These are phyloP conservation scores for Hoplodrina ambigua DNA, from an alignment of 2,888 invertebrate species.

Conservation along the genomic window DNA sequence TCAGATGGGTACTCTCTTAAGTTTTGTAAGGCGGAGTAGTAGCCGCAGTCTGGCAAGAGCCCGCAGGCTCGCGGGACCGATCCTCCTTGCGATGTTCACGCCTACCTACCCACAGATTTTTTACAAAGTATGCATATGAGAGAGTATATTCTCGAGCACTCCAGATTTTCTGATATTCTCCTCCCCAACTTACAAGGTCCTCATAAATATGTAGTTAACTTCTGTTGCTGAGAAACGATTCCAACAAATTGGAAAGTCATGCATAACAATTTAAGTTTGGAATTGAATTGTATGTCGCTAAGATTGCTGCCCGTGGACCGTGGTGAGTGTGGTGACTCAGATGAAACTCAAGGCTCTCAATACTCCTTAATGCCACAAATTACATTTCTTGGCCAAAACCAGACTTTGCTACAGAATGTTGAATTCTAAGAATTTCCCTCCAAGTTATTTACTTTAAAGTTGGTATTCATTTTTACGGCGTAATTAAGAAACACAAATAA, in stretches of 20 bases:
- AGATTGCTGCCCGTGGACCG: constrained; percentile 9
- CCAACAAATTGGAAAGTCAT: constrained; percentile 72
- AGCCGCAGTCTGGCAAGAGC: constrained; percentile 40
- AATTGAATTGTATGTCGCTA: constrained; percentile 54
- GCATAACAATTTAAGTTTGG: constrained; percentile 67
- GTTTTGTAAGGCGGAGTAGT: constrained; percentile 66
- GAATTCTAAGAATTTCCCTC: constrained; percentile 15
- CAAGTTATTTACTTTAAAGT: constrained; percentile 16
- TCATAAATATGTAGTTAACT: constrained; percentile 77
- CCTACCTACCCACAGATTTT: constrained; percentile 74
- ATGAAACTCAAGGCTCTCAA: constrained; percentile 21
- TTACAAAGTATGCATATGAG: constrained; percentile 82
- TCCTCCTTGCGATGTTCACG: constrained; percentile 71
- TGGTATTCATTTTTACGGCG: constrained; percentile 44
- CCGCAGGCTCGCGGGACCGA: constrained; percentile 72
- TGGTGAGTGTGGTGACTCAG: neutral
- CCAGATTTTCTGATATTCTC: constrained; percentile 62
- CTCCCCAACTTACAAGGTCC: constrained; percentile 61
- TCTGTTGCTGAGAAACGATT: constrained; percentile 62
- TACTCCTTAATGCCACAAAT: constrained; percentile 4
- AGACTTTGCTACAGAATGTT: constrained; percentile 2
- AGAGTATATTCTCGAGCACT: constrained; percentile 60
- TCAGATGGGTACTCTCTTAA: constrained; percentile 56
- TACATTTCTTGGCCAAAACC: neutral
- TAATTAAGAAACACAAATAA: constrained; percentile 59